Percentiles rank a stretch among this genome's conserved stretches.
phyloP scores from a whole-genome alignment of 2,113 vertebrate genomes.

The Silurus meridionalis region DNA sequence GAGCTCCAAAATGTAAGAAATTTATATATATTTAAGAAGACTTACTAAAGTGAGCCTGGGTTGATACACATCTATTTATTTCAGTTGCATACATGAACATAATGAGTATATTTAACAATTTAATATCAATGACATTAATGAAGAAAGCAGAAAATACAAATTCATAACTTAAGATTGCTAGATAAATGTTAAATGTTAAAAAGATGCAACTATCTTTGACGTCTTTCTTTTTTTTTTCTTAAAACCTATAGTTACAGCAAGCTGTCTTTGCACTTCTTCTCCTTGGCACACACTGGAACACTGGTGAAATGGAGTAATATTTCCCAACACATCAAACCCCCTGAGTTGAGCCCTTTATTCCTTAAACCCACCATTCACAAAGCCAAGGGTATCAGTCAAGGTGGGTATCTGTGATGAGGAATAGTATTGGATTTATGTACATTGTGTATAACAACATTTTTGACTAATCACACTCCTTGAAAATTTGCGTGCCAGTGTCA shows the following conservation, averaged over 20 bases:
- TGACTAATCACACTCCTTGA: background rate
- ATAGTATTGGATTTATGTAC: background rate
- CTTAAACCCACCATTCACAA: constrained; percentile 7
- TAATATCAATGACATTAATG: background rate
- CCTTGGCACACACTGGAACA: constrained; percentile 80
- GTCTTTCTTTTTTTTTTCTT: constrained; percentile 20
- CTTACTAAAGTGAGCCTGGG: background rate
- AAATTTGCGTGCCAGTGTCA: background rate
- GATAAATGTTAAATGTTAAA: background rate
- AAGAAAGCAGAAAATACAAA: background rate
- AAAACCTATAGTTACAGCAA: constrained; percentile 75
- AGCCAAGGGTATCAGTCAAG: constrained; percentile 33
- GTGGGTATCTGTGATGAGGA: constrained; percentile 44
- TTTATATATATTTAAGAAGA: background rate
- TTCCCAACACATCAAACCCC: constrained; percentile 17
- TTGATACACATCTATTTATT: background rate
- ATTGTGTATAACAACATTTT: background rate
- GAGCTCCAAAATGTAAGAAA: background rate
- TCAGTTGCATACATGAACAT: background rate
- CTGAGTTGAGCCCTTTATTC: constrained; percentile 23
- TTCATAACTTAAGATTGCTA: background rate
- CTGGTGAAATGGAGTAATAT: constrained; percentile 67
- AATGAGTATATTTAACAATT: background rate
- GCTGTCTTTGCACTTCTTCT: constrained; percentile 79
- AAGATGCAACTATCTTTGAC: background rate